These are phyloP conservation scores for Neogale vison DNA, from an alignment of 2,113 vertebrate species.

Conservation along the genomic window DNA sequence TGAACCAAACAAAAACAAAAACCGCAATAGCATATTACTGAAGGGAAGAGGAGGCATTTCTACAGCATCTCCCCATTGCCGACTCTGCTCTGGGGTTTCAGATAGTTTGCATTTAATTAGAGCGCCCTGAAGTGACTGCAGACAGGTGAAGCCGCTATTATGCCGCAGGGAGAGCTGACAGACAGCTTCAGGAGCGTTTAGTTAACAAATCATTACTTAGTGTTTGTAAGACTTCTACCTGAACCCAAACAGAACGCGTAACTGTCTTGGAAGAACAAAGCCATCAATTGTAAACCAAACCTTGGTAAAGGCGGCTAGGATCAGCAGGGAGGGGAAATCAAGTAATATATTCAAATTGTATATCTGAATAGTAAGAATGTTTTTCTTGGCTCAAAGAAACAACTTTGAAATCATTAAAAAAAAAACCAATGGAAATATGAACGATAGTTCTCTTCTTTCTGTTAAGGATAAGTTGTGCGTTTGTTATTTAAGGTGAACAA, in stretches of 20 bases:
- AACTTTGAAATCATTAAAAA: constrained; percentile 61
- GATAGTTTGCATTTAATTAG: constrained; percentile 67
- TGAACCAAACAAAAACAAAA: not conserved
- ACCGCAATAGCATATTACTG: not conserved
- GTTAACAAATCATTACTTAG: constrained; percentile 72
- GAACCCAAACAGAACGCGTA: constrained; percentile 71
- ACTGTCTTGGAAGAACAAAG: constrained; percentile 79
- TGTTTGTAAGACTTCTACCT: constrained; percentile 71
- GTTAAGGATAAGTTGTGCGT: constrained; percentile 40
- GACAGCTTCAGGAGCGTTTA: constrained; percentile 67
- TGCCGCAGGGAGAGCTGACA: constrained; percentile 38
- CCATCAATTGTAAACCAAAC: constrained; percentile 73
- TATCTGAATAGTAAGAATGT: constrained; percentile 56
- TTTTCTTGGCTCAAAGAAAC: constrained; percentile 29
- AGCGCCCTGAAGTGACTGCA: constrained; percentile 28
- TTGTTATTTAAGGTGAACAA: constrained; percentile 48
- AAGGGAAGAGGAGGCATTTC: not conserved
- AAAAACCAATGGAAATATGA: constrained; percentile 6
- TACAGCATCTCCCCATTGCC: not conserved
- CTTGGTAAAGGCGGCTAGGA: constrained; percentile 62
- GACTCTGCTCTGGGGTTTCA: not conserved
- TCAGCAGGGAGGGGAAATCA: constrained; percentile 71
- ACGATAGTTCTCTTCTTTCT: constrained; percentile 37
- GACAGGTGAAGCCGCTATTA: constrained; percentile 44
- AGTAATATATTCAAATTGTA: constrained; percentile 72